These are phyloP conservation scores for Cyphomyrus discorhynchus DNA, from an alignment of 2,113 vertebrate species.

Conservation along the genomic window DNA sequence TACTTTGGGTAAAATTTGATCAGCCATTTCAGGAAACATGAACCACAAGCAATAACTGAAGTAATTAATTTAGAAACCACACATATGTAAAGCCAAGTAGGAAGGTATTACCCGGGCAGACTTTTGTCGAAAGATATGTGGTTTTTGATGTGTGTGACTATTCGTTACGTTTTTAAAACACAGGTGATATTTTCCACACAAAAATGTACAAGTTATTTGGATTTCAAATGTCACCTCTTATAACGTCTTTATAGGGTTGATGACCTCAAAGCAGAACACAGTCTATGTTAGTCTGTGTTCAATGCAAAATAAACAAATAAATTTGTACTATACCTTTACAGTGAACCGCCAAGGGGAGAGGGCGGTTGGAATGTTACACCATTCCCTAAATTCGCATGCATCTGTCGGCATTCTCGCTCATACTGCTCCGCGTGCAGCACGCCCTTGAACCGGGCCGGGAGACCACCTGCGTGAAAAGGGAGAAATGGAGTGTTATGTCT, in stretches of 20 bases:
- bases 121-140: slow-evolving; percentile 2
- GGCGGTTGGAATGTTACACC: slow-evolving; percentile 61
- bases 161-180: slow-evolving; percentile 41
- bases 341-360: slow-evolving; percentile 50
- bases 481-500: slow-evolving; percentile 75
- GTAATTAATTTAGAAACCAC: slow-evolving; percentile 22
- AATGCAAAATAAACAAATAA: slow-evolving; percentile 65
- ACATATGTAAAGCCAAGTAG: not conserved
- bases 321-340: slow-evolving; percentile 60
- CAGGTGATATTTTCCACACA: slow-evolving; percentile 35
- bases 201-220: slow-evolving; percentile 63
- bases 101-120: not conserved
- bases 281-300: slow-evolving; percentile 52
- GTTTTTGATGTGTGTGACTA: slow-evolving; percentile 37
- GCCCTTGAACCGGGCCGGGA: slow-evolving; percentile 58
- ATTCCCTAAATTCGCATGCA: slow-evolving; percentile 67
- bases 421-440: slow-evolving; percentile 45
- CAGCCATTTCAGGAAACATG: slow-evolving; percentile 11
- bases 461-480: slow-evolving; percentile 72
- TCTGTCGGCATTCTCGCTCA: slow-evolving; percentile 52
- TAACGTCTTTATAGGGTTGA: slow-evolving; percentile 48
- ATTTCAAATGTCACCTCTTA: slow-evolving; percentile 65
- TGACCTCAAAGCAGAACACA: slow-evolving; percentile 46
- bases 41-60: slow-evolving; percentile 11
- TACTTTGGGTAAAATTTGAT: slow-evolving; percentile 13